Base-by-base conservation (phyloP, 2,797 vertebrate species). In the Melanotaenia nigrans region DNA sequence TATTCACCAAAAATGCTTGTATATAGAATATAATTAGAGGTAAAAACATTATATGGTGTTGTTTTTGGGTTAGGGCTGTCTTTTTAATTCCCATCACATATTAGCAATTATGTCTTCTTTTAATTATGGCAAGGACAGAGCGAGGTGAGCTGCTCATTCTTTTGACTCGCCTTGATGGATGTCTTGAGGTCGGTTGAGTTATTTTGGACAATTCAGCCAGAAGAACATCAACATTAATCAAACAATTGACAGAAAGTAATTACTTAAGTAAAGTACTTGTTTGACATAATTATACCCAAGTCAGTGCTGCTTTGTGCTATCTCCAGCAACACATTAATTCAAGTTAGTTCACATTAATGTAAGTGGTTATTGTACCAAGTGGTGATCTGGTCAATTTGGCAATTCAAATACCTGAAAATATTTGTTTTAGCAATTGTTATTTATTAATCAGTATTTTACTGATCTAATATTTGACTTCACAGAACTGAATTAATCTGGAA, bases 171-270 rank as follows among this genome's bases (percentile, higher is more conserved):
- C 13, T 8, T 8, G 53, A 30, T 55, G 53, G 25, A 18, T 58
- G 40, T 25, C 40, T 47, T 33, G 2, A 55, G 55, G 2, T 42
- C 16, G 6, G 16, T n/a, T 22, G 32, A 58, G 35, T 58, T 4
- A 55, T 47, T 47, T 47, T n/a, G 54, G 13, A 67, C 36, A 30
- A 40, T 67, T 67, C 20, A 24, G 25, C 1, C 22, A 20, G 28
- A 33, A 18, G 30, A 57, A 32, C 16, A 57, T 57, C 28, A 55
- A 25, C 53, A 55, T 55, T 55, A 55, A 30, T 55, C 24, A 55
- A 14, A 30, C 13, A 55, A 30, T 28, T 53, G 49, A 53, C 22
- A 53, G 49, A 53, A 53, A 53, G n/a, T 53, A 55, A 55, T 55
- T 55, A 55, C 25, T n/a, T n/a, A n/a, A n/a, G n/a, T n/a, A n/a